phyloP scores from a whole-genome alignment of 1,140 invertebrate genomes.

The Drosophila tropicalis region DNA sequence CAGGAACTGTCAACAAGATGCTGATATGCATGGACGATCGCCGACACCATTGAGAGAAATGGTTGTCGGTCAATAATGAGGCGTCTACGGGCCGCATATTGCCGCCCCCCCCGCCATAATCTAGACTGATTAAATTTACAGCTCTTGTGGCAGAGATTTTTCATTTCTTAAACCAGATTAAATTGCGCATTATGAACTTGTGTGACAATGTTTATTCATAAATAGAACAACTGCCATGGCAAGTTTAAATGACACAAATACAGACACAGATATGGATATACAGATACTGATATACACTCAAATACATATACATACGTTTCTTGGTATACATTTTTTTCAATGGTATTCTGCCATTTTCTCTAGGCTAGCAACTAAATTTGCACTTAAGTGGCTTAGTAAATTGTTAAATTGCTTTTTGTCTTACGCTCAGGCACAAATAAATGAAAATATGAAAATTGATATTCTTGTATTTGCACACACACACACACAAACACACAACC shows the following conservation, averaged over 20 bases:
- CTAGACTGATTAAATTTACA: slow-evolving; percentile 68
- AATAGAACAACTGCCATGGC: slow-evolving; percentile 20
- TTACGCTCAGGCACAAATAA: slow-evolving; percentile 53
- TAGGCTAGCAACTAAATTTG: slow-evolving; percentile 58
- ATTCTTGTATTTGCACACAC: slow-evolving; percentile 70
- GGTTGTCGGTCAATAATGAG: slow-evolving; percentile 50
- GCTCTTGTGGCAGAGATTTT: slow-evolving; percentile 42
- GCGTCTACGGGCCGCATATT: slow-evolving; percentile 27
- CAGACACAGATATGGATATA: neutral
- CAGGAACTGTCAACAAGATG: slow-evolving; percentile 24
- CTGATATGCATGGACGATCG: slow-evolving; percentile 25
- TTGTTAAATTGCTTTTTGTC: slow-evolving; percentile 81
- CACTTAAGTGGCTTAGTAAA: slow-evolving; percentile 77
- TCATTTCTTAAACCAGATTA: slow-evolving; percentile 36
- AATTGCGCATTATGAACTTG: slow-evolving; percentile 23
- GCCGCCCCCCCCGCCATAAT: slow-evolving; percentile 25
- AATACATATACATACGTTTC: neutral
- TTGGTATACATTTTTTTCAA: slow-evolving; percentile 31
- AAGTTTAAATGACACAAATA: neutral
- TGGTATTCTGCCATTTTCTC: slow-evolving; percentile 22
- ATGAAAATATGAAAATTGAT: slow-evolving; percentile 80
- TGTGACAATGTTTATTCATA: slow-evolving; percentile 71
- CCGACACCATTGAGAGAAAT: slow-evolving; percentile 31
- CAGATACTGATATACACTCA: neutral
- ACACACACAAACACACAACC: slow-evolving; percentile 13